phyloP scores from a whole-genome alignment of 2,888 invertebrate genomes.

The Melinopterus prodromus region DNA sequence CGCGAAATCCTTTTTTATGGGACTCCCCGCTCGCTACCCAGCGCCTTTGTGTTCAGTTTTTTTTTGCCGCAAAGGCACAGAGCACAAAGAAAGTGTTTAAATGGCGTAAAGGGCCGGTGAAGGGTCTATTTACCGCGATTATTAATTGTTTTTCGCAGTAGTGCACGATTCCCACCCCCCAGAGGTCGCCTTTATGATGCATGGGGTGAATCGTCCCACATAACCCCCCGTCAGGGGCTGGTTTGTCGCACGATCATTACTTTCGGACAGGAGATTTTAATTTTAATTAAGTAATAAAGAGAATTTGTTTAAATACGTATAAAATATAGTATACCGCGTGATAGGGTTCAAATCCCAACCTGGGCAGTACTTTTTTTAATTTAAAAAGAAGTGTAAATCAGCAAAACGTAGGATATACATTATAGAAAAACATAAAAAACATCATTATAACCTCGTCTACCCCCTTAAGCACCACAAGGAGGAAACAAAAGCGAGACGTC shows the following conservation, averaged over 20 bases:
- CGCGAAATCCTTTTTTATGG: not conserved
- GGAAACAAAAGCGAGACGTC: not conserved
- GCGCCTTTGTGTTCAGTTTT: not conserved
- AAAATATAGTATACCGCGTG: no score
- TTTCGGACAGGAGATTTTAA: no score
- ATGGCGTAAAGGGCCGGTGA: not conserved
- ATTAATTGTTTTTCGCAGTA: slow-evolving; percentile 4
- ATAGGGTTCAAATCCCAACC: no score
- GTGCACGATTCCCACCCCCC: not conserved
- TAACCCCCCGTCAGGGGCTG: no score
- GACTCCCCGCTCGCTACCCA: not conserved
- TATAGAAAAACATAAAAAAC: no score
- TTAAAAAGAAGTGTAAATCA: no score
- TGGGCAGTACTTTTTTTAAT: no score
- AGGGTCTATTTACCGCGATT: not conserved
- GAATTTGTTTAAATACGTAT: no score
- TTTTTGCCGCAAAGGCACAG: not conserved
- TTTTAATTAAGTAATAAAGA: no score
- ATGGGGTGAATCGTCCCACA: not conserved
- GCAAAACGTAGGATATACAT: no score
- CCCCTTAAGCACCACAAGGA: not conserved
- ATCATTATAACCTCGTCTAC: no score
- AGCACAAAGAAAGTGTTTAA: not conserved
- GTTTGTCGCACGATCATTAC: no score
- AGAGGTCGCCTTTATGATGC: not conserved